These are phyloP conservation scores for Platysternon megacephalum DNA, from an alignment of 2,113 vertebrate genomes.

Conservation along the genomic window DNA sequence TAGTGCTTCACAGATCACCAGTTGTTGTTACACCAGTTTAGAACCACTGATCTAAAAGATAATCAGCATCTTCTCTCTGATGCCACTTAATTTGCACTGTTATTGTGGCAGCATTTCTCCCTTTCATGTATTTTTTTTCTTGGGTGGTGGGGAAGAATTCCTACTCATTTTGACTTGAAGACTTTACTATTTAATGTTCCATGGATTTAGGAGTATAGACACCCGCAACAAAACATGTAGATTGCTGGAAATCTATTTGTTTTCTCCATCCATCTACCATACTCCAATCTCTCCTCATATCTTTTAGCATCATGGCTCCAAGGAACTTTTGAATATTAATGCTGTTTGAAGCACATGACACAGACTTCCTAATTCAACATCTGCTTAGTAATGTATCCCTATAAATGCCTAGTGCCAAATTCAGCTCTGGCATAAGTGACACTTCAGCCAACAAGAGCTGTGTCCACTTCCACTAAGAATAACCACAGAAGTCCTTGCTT, in stretches of 20 bases:
- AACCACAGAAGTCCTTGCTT: not conserved
- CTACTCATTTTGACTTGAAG: not conserved
- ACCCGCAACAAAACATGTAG: not conserved
- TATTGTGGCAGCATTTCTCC: not conserved
- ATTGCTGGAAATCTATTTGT: not conserved
- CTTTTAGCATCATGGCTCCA: not conserved
- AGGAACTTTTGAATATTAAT: not conserved
- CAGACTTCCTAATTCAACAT: not conserved
- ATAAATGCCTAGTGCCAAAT: not conserved
- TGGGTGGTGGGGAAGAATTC: not conserved
- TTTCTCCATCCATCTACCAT: not conserved
- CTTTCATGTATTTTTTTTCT: not conserved
- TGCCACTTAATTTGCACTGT: not conserved
- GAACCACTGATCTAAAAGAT: slow-evolving; percentile 22
- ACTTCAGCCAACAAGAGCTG: not conserved
- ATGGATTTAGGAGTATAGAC: not conserved
- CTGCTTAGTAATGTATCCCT: not conserved
- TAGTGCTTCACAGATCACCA: not conserved
- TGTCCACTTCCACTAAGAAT: not conserved
- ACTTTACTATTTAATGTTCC: not conserved
- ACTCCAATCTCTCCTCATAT: not conserved
- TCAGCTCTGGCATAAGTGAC: not conserved
- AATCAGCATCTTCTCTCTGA: slow-evolving; percentile 13
- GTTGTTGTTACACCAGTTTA: not conserved
- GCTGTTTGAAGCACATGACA: not conserved